Evolutionary conservation across 1,140 invertebrate genomes (phyloP), one percentile per base, ranked within the genome.

Genomic region (Leptonema lineaticorne): DNA sequence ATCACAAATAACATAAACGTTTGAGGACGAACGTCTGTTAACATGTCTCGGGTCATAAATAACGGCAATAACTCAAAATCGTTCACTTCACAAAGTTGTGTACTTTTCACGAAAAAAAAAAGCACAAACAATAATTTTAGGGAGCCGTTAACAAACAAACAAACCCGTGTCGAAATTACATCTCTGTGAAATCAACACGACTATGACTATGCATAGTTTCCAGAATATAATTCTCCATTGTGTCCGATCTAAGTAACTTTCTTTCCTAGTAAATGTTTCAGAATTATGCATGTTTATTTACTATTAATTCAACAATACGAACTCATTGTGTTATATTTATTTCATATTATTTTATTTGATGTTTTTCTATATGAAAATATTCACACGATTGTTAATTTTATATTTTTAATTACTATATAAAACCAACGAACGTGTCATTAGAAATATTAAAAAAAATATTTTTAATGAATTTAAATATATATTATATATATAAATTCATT

Each of bases 111-210:
- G 18, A 20, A 53, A 22, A 11, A 22, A 16, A 45, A 59, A 59
- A 37, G n/a, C 28, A 3, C 28, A 28, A 59, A 59, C 28, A 16
- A 59, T 27, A 28, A 53, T 68, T 53, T 63, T 62, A 24, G 67
- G 56, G 16, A 62, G 67, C 28, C 37, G 57, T 67, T 56, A 63
- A 62, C 63, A 68, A 68, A 68, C 58, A 62, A 60, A 68, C 58
- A 68, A 68, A 62, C 48, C 50, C 28, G 62, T 68, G 67, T n/a
- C 24, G 50, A 41, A 41, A 41, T 41, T 41, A 41, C 16, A 16
- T 53, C 8, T 22, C 50, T n/a, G 50, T 53, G 50, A 26, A 53
- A 53, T 53, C 9, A 7, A 53, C 50, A 11, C 22, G 14, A 14
- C 24, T 22, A 24, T 3, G 14, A 45, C 16, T 45, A 14, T 45